These are phyloP conservation scores for Rhabdomys pumilio DNA, from an alignment of 2,797 vertebrate genomes.

Conservation along the genomic window DNA sequence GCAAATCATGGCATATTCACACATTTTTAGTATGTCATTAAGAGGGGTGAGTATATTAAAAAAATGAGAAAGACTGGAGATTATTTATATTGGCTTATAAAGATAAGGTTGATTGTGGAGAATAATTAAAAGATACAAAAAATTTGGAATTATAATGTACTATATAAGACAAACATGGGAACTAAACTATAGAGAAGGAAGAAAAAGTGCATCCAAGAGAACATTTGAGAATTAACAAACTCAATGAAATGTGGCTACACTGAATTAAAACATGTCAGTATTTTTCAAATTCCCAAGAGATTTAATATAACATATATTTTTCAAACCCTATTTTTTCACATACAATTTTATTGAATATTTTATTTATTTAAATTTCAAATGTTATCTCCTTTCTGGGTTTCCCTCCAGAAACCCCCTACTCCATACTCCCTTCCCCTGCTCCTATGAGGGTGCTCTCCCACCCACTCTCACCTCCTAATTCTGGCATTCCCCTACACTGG, in stretches of 20 bases:
- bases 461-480: too few relatives aligned
- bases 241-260: not conserved
- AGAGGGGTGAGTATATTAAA: not conserved
- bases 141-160: not conserved
- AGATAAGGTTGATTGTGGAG: not conserved
- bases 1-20: not conserved
- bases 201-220: not conserved
- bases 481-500: too few relatives aligned
- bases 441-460: too few relatives aligned
- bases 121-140: not conserved
- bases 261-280: not conserved
- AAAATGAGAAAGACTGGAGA: not conserved
- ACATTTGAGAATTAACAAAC: conserved; percentile 35
- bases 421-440: too few relatives aligned
- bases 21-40: not conserved
- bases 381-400: too few relatives aligned
- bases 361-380: too few relatives aligned
- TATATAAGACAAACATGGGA: not conserved
- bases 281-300: not conserved
- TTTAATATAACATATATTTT: too few relatives aligned
- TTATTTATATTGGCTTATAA: not conserved
- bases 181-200: not conserved
- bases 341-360: too few relatives aligned
- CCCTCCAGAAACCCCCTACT: too few relatives aligned
- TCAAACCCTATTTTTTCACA: too few relatives aligned